Evolutionary conservation across 1,140 invertebrate species (phyloP), one percentile per base, ranked within the genome.

Genomic region (Drosophila sucinea): DNA sequence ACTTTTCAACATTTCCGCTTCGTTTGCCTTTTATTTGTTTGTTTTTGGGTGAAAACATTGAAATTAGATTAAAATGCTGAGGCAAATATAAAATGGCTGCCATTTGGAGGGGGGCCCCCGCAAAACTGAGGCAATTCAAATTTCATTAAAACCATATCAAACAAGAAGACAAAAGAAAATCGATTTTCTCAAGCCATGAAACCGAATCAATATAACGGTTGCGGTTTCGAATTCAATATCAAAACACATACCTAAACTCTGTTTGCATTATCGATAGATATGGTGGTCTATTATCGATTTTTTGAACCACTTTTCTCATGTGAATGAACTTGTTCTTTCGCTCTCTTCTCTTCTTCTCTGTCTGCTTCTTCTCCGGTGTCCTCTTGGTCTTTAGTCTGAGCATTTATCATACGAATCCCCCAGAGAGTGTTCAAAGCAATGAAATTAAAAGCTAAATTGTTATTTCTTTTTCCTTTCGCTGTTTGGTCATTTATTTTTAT

Each of bases 381-480:
- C 44, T 10, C 56, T 32, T 57, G 51, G 63, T 17, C 54, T 30
- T 25, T 60, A 35, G 69, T 2, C 44, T 29, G 57, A 40, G 70
- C 79, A 81, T 81, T 81, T 81, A 81, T 81, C 79, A 81, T 81
- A 66, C 69, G 69, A 81, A 66, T 81, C 79, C 79, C 44, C 79
- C 77, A 58, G 78, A 81, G 79, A 81, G 79, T 81, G 70, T 78
- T 81, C 79, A 81, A 81, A 66, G 79, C 79, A 81, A 81, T 81
- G 79, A 81, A 81, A 81, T 81, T 81, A 81, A 81, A 81, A 81
- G 79, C 79, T 81, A 73, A 81, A 81, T 81, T 81, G 79, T 81
- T 81, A 81, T 81, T 81, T 73, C 62, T 27, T 67, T 81, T 81
- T 69, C 47, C 25, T 66, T 58, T 60, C 29, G 17, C 70, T 40